Evolutionary conservation across 30 jellyfish, hydroid and myxozoan genomes (phyloP), one percentile per base, ranked within the genome.

Genomic region (Chironex yamaguchii): DNA sequence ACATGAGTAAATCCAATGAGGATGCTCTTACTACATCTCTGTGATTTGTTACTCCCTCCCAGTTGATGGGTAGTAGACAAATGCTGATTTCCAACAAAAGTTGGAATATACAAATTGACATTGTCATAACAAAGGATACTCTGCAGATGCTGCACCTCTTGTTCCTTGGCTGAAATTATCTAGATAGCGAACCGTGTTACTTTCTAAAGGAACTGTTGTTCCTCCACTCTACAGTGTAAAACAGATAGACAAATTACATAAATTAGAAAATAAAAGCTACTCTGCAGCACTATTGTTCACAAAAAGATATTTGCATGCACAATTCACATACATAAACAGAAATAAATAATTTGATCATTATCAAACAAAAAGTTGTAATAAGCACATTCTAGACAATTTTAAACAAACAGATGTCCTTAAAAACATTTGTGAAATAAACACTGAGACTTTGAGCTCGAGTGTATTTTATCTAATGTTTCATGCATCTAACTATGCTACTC

Each of bases 61-160:
- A n/a, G n/a, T n/a, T n/a, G n/a, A n/a, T n/a, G n/a, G n/a, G n/a
- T n/a, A n/a, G n/a, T n/a, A n/a, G n/a, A n/a, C n/a, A n/a, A n/a
- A n/a, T n/a, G n/a, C n/a, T n/a, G n/a, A n/a, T n/a, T n/a, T n/a
- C n/a, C n/a, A n/a, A n/a, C n/a, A n/a, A n/a, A n/a, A n/a, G n/a
- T n/a, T n/a, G n/a, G n/a, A n/a, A n/a, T n/a, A n/a, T n/a, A n/a
- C n/a, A n/a, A n/a, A n/a, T n/a, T n/a, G n/a, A n/a, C n/a, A n/a
- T n/a, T n/a, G n/a, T n/a, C n/a, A n/a, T n/a, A 22, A 3, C 36
- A 71, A 91, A 91, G 90, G 99, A 94, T 95, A 95, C 99, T 95
- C 99, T n/a, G 99, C 98, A 2, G 98, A 95, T 28, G 96, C 86
- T 24, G 99, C 99, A 22, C 98, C 99, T 77, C 99, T 90, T 62